Evolutionary conservation across 2,797 vertebrate species (phyloP).

Genomic region (Enteromius mattozi): DNA sequence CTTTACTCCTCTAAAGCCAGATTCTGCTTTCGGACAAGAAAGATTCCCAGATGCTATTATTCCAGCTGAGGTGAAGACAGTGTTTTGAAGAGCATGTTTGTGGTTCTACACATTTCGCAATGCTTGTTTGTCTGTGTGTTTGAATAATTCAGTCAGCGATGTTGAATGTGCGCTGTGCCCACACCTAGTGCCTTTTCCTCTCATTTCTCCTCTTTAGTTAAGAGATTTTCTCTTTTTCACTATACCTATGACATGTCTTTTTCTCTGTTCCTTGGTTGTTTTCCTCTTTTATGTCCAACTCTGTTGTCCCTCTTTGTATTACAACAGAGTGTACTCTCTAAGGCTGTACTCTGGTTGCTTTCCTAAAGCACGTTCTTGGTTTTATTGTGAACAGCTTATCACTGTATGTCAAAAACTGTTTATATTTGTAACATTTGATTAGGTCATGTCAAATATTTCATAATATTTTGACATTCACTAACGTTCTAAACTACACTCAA

Average conservation of each 20-base stretch:
- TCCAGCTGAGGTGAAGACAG: constrained; percentile 1
- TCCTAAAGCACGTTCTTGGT: not conserved
- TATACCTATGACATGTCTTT: not conserved
- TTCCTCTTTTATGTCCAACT: not conserved
- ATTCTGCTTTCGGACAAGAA: constrained; percentile 3
- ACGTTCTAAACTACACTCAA: not conserved
- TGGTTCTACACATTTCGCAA: constrained; percentile 3
- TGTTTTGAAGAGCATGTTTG: constrained; percentile 12
- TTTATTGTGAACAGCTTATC: not conserved
- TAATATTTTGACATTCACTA: not conserved
- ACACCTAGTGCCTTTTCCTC: not conserved
- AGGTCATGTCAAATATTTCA: not conserved
- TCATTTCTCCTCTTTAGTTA: constrained; percentile 1
- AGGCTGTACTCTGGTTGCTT: not conserved
- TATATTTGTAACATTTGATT: not conserved
- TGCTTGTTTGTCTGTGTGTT: not conserved
- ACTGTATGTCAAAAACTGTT: not conserved
- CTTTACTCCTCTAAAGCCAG: constrained; percentile 27
- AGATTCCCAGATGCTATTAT: constrained; percentile 27
- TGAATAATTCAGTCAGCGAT: constrained; percentile 22
- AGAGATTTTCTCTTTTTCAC: constrained; percentile 23
- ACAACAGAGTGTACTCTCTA: not conserved
- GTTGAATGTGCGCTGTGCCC: not conserved
- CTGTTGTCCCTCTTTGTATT: constrained; percentile 7
- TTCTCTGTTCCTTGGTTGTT: constrained; percentile 16